Evolutionary conservation across 53 echinoderm and acorn worm genomes (phyloP).

Genomic region (Temnopleurus reevesii): DNA sequence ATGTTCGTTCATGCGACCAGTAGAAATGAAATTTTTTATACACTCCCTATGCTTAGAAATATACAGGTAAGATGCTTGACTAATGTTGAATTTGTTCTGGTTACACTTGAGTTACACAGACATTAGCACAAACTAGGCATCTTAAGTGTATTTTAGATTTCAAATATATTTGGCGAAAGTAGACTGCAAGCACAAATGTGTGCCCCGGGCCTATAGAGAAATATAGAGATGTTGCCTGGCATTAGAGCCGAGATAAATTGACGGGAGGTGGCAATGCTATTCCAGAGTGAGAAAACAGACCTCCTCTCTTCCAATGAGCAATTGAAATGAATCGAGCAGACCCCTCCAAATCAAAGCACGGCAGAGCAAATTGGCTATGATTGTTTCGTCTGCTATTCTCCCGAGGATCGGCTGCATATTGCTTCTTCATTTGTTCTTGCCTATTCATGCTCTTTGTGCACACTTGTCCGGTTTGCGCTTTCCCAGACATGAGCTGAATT

Average conservation of each 20-base stretch:
- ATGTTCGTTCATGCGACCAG: too few relatives aligned
- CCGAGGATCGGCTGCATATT: neutral
- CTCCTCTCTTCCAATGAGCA: neutral
- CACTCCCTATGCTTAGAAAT: too few relatives aligned
- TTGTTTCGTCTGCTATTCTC: constrained; percentile 21
- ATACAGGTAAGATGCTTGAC: too few relatives aligned
- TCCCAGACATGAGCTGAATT: neutral
- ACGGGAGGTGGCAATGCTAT: constrained; percentile 14
- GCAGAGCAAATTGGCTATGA: constrained; percentile 44
- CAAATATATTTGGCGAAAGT: too few relatives aligned
- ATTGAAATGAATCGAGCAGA: constrained; percentile 6
- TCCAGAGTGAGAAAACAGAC: constrained; percentile 2
- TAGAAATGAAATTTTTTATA: too few relatives aligned
- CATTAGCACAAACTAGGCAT: too few relatives aligned
- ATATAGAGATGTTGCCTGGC: constrained; percentile 26
- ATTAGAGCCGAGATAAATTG: neutral
- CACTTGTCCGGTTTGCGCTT: neutral
- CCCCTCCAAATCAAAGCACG: constrained; percentile 19
- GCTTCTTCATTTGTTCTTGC: constrained; percentile 25
- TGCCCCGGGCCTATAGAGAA: too few relatives aligned
- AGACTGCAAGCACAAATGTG: too few relatives aligned
- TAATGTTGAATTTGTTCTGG: too few relatives aligned
- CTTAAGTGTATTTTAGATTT: too few relatives aligned
- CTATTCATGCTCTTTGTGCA: constrained; percentile 17
- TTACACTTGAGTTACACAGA: too few relatives aligned